Evolutionary conservation across 2,888 invertebrate genomes (phyloP).

Genomic region (Brenthis hecate): DNA sequence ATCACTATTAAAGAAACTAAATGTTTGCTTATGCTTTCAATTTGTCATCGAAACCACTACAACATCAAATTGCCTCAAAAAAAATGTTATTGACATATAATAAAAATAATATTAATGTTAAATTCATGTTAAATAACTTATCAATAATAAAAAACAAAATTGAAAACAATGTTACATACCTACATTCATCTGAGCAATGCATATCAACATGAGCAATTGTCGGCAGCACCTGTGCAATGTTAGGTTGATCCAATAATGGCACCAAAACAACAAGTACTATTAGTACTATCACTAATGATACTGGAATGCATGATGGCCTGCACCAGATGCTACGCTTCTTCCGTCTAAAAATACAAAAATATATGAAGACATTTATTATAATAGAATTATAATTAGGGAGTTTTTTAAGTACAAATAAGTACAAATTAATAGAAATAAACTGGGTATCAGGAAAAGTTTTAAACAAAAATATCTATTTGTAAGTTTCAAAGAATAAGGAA

Average conservation of each 20-base stretch:
- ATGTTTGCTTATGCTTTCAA: too few species aligned
- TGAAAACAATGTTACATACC: conserved; percentile 63
- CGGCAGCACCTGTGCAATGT: conserved; percentile 68
- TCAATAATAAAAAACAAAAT: not conserved
- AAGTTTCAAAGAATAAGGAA: too few species aligned
- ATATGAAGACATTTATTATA: too few species aligned
- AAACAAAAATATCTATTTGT: too few species aligned
- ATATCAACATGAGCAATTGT: conserved; percentile 60
- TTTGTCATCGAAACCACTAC: too few species aligned
- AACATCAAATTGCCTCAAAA: too few species aligned
- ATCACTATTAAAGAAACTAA: too few species aligned
- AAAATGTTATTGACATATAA: too few species aligned
- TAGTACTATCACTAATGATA: conserved; percentile 89
- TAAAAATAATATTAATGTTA: too few species aligned
- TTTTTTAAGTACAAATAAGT: not conserved
- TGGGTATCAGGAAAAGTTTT: too few species aligned
- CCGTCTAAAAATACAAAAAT: conserved; percentile 52
- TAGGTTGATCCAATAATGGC: conserved; percentile 87
- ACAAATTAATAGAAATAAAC: not conserved
- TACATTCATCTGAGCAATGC: conserved; percentile 85
- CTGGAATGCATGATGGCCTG: conserved; percentile 92
- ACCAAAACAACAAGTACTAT: conserved; percentile 90
- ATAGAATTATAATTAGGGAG: too few species aligned
- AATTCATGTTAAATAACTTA: too few species aligned
- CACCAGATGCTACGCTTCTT: conserved; percentile 85